Conservation (phyloP, 1,140 invertebrate species). For the Periplaneta americana region DNA sequence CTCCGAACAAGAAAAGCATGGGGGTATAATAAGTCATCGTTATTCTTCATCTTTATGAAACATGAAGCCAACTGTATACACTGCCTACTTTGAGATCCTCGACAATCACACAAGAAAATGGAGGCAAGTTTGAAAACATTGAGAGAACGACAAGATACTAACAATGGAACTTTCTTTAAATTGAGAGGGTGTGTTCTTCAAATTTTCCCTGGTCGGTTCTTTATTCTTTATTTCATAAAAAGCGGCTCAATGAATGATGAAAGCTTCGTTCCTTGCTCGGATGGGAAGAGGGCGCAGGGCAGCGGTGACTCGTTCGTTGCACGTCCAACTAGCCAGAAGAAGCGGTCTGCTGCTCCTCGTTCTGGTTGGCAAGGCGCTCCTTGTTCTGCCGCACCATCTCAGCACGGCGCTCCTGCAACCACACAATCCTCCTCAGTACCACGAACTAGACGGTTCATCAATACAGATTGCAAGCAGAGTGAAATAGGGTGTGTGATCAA, state of each 20-base stretch:
- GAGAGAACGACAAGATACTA: constrained; percentile 10
- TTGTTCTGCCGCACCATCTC: constrained; percentile 83
- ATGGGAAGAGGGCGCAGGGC: constrained; percentile 5
- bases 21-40: neutral
- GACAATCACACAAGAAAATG: constrained; percentile 6
- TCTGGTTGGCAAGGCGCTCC: constrained; percentile 46
- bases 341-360: constrained; percentile 43
- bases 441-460: too few species aligned
- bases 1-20: constrained; percentile 9
- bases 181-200: neutral
- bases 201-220: constrained; percentile 24
- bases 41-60: neutral
- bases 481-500: too few species aligned
- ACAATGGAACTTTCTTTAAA: neutral
- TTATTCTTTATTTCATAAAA: neutral
- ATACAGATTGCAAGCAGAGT: too few species aligned
- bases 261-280: constrained; percentile 6
- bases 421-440: too few species aligned
- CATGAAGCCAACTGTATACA: neutral
- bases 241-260: neutral
- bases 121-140: neutral
- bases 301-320: neutral
- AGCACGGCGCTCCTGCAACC: constrained; percentile 72
- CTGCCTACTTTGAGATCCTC: constrained; percentile 1
- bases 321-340: constrained; percentile 48